phyloP scores from a whole-genome alignment of 2,113 vertebrate genomes.

The Podarcis raffonei region DNA sequence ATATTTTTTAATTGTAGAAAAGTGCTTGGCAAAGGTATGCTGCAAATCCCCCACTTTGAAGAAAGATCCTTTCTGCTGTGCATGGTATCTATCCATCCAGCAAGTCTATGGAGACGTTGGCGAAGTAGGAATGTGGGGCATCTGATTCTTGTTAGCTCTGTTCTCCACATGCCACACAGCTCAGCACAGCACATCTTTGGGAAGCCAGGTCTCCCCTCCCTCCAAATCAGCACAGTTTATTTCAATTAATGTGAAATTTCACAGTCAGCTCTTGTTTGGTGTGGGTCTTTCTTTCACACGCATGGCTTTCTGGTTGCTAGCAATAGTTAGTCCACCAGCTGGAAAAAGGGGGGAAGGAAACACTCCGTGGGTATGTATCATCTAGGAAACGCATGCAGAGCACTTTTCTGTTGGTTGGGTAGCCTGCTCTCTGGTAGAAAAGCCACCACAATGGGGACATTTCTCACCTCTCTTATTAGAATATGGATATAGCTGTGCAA shows the following conservation, averaged over 20 bases:
- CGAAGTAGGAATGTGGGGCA: constrained; percentile 40
- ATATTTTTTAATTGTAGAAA: background rate
- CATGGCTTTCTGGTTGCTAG: constrained; percentile 32
- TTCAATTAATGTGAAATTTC: constrained; percentile 51
- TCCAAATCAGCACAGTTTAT: constrained; percentile 32
- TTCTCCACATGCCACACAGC: background rate
- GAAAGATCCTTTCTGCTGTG: constrained; percentile 26
- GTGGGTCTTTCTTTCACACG: constrained; percentile 30
- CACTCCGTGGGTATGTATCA: background rate
- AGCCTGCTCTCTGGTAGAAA: background rate
- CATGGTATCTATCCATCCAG: background rate
- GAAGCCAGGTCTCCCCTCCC: constrained; percentile 7
- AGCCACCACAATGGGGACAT: background rate
- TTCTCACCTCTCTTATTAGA: background rate
- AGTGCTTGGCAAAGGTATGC: background rate
- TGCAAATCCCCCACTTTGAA: constrained; percentile 27
- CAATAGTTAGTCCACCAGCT: constrained; percentile 32
- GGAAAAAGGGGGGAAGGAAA: background rate
- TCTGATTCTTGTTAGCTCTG: constrained; percentile 43
- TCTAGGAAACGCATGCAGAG: background rate
- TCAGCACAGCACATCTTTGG: constrained; percentile 31
- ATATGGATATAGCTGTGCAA: background rate
- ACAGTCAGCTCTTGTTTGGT: constrained; percentile 10
- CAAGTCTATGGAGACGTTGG: background rate
- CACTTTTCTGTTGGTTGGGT: background rate